These are phyloP conservation scores for Zygothrica quintamaculata DNA, from an alignment of 2,888 invertebrate species.

Conservation along the genomic window DNA sequence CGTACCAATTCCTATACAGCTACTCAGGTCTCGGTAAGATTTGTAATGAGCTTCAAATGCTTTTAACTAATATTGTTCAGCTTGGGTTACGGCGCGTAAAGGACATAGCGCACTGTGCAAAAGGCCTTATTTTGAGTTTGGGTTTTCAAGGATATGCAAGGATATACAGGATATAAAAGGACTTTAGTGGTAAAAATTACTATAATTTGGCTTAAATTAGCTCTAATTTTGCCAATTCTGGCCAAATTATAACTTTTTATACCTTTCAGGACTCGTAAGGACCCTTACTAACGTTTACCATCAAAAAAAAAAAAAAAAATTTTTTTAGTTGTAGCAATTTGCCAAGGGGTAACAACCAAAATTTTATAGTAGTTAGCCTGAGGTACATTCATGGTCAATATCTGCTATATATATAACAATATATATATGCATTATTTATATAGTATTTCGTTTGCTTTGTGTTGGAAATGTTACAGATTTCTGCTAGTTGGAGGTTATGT, in stretches of 20 bases:
- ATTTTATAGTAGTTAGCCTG: conserved; percentile 25
- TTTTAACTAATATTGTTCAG: conserved; percentile 36
- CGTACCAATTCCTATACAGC: conserved; percentile 93
- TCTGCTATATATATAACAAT: conserved; percentile 8
- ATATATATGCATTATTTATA: neutral
- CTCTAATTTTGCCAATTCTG: too few relatives aligned
- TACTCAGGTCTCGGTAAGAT: conserved; percentile 94
- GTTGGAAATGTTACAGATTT: conserved; percentile 17
- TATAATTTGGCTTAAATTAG: too few relatives aligned
- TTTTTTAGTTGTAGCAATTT: neutral
- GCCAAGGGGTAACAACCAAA: too few relatives aligned
- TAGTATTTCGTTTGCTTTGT: conserved; percentile 6
- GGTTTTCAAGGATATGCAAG: conserved; percentile 42
- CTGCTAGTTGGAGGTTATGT: conserved; percentile 9
- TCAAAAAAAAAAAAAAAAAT: neutral
- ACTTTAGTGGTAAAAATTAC: too few relatives aligned
- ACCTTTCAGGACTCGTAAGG: too few relatives aligned
- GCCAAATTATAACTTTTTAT: too few relatives aligned
- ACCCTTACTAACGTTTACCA: too few relatives aligned
- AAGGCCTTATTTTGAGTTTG: too few relatives aligned
- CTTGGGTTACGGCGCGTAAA: conserved; percentile 64
- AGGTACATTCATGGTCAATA: neutral
- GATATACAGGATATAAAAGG: too few relatives aligned
- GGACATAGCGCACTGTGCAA: too few relatives aligned
- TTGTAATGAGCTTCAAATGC: conserved; percentile 73